Base-by-base conservation (phyloP, 1,140 invertebrate species). In the Trichonephila clavata region DNA sequence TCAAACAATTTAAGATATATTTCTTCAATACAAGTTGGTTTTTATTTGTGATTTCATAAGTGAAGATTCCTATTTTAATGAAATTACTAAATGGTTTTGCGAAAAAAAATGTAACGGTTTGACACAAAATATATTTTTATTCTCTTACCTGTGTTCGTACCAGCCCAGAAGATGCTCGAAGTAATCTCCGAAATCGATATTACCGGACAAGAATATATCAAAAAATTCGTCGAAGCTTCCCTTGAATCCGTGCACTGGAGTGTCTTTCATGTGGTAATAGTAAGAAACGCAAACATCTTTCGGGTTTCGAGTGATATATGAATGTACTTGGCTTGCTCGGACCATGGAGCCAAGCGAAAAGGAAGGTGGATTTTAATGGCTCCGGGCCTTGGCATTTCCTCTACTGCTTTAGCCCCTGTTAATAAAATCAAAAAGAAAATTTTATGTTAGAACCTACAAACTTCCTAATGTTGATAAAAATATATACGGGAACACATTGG, bases 361-460 rank as follows among this genome's bases (percentile, higher is more conserved):
- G 94, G 94, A n/a, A 94, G 63, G 39, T 94, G 94, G 8, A 97
- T 97, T 94, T 98, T 98, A 0, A 89, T 24, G 3, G 88, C 18
- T 6, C 65, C 65, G 20, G 91, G 81, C 20, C 63, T 27, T 16
- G 91, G 63, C 92, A 94, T 90, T 21, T 50, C 32, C 32, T 90
- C 68, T 13, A 63, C 88, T 18, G 18, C 77, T 77, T 92, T 43
- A 20, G 81, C 91, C 10, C 94, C 94, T 92, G 4, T 10, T 13
- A 27, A 16, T 27, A 13, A 21, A 10, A 81, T 18, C n/a, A n/a
- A 81, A 43, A 1, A 61, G 0, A 80, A 77, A 77, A 16, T 10
- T n/a, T n/a, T 0, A n/a, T 24, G 63, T 10, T 65, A 8, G 3
- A 65, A 65, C n/a, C 10, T 21, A n/a, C 13, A 21, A 24, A 7